A percentile compares a stretch with the other conserved stretches of the same genome.
Evolutionary conservation across 2,888 invertebrate genomes (phyloP).

Genomic region (Agonopterix arenella): DNA sequence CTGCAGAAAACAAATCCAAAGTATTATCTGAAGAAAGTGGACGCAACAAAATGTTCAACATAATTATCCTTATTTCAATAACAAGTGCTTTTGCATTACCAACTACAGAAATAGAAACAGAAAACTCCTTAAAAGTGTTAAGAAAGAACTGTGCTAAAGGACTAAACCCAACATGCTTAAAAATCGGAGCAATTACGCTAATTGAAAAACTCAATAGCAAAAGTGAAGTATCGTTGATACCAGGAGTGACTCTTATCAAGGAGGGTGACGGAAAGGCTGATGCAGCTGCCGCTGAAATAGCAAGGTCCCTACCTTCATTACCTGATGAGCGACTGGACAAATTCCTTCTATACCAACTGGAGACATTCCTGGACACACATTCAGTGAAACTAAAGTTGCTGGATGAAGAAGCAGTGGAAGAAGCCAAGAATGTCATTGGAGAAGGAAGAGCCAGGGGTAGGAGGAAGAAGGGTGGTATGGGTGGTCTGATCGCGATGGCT

Average conservation of each 20-base stretch:
- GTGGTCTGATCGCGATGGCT: slow-evolving; percentile 72
- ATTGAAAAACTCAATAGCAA: slow-evolving; percentile 41
- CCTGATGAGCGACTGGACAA: slow-evolving; percentile 83
- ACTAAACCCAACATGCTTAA: slow-evolving; percentile 41
- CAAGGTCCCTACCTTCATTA: slow-evolving; percentile 83
- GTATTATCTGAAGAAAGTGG: slow-evolving; percentile 18
- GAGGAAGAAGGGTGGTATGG: slow-evolving; percentile 43
- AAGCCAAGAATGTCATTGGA: slow-evolving; percentile 62
- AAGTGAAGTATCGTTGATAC: slow-evolving; percentile 37
- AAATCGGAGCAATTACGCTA: slow-evolving; percentile 41
- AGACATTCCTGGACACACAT: slow-evolving; percentile 81
- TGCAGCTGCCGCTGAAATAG: slow-evolving; percentile 75
- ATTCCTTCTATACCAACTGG: slow-evolving; percentile 81
- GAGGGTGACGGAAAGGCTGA: slow-evolving; percentile 78
- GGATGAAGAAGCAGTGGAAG: slow-evolving; percentile 75
- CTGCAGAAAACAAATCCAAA: slow-evolving; percentile 19
- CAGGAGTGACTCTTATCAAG: slow-evolving; percentile 79
- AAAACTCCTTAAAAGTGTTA: slow-evolving; percentile 21
- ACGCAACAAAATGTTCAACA: slow-evolving; percentile 42
- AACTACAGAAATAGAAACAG: slow-evolving; percentile 27
- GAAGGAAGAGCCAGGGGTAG: slow-evolving; percentile 57
- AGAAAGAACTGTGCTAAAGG: slow-evolving; percentile 45
- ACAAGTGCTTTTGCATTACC: slow-evolving; percentile 35
- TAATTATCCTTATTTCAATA: slow-evolving; percentile 22
- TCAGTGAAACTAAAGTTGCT: slow-evolving; percentile 82